phyloP scores from a whole-genome alignment of 2,113 vertebrate genomes.

The Polyodon spathula region DNA sequence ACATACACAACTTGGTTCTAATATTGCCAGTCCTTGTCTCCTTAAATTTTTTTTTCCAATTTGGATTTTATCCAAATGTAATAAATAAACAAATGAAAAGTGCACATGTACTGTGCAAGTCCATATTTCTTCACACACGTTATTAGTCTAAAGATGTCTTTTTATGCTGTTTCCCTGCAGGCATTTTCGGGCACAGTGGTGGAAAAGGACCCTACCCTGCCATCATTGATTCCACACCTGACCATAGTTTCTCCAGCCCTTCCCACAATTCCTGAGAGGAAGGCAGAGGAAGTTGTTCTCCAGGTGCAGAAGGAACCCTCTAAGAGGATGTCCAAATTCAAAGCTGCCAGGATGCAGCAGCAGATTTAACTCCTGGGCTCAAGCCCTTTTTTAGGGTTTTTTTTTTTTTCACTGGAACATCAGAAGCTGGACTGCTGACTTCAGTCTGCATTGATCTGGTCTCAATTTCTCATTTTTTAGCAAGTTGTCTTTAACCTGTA shows the following conservation, averaged over 20 bases:
- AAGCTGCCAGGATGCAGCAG: constrained; percentile 79
- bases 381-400: not conserved
- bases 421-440: not conserved
- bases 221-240: constrained; percentile 55
- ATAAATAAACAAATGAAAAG: too few species aligned
- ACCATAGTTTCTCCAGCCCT: constrained; percentile 68
- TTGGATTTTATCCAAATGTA: too few species aligned
- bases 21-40: too few species aligned
- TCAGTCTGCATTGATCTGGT: not conserved
- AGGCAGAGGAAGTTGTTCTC: constrained; percentile 67
- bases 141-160: too few species aligned
- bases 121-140: too few species aligned
- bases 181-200: constrained; percentile 93
- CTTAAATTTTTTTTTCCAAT: too few species aligned
- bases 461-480: not conserved
- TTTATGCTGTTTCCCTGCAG: constrained; percentile 48
- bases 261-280: constrained; percentile 86
- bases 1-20: not conserved
- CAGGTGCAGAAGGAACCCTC: constrained; percentile 53
- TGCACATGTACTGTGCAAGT: too few species aligned
- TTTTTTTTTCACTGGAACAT: not conserved
- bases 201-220: constrained; percentile 79
- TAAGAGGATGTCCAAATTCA: constrained; percentile 80
- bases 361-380: constrained; percentile 53
- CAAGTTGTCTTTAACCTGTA: not conserved